Conservation (phyloP, 2,113 vertebrate genomes). For the Peromyscus maniculatus region DNA sequence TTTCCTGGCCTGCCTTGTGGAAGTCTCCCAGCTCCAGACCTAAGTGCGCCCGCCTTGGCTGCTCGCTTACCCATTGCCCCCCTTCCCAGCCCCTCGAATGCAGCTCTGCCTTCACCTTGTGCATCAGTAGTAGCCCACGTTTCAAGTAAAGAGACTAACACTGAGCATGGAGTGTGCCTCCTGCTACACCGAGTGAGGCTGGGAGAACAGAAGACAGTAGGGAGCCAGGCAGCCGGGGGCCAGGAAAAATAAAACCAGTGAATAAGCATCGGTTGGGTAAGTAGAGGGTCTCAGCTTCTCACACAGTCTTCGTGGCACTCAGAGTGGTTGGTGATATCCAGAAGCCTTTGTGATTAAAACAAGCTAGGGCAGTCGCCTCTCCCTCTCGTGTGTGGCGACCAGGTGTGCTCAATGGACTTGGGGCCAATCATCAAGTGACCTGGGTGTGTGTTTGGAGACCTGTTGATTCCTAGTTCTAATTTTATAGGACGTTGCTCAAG, state of each 20-base stretch:
- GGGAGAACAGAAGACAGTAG: neutral
- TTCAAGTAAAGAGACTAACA: neutral
- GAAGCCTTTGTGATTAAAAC: slow-evolving; percentile 31
- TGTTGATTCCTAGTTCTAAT: slow-evolving; percentile 56
- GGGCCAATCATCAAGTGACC: slow-evolving; percentile 56
- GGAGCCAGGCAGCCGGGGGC: neutral
- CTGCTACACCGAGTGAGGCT: neutral
- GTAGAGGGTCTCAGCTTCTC: slow-evolving; percentile 48
- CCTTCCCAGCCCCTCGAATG: neutral
- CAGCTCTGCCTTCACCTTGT: neutral
- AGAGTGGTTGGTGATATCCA: neutral
- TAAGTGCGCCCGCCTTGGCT: slow-evolving; percentile 11
- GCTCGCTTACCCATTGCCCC: neutral
- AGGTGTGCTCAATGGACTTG: slow-evolving; percentile 66
- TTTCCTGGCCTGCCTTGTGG: slow-evolving; percentile 65
- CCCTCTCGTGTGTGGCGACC: neutral
- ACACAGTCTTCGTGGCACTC: neutral
- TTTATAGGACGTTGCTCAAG: slow-evolving; percentile 56
- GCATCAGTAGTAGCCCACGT: accelerated
- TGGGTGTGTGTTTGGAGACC: slow-evolving; percentile 61
- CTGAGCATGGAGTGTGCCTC: neutral
- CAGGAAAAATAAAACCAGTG: neutral
- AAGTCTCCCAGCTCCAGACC: slow-evolving; percentile 63
- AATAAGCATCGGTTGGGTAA: neutral
- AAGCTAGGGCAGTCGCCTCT: neutral